Percentiles rank a stretch among this genome's conserved stretches.
Evolutionary conservation across 2,113 vertebrate genomes (phyloP).

Genomic region (Notechis scutatus): DNA sequence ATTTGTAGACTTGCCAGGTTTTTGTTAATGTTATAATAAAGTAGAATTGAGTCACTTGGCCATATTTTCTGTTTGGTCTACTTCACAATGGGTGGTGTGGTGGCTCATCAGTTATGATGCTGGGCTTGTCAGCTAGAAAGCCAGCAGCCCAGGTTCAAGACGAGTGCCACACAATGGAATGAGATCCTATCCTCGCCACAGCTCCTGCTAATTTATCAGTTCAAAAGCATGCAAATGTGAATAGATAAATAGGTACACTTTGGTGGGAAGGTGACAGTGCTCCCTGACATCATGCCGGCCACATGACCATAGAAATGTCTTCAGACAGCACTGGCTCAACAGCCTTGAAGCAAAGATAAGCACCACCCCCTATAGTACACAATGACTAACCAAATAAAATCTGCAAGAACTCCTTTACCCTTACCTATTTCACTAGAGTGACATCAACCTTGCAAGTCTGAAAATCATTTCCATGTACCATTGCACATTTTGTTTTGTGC

Average conservation of each 20-base stretch:
- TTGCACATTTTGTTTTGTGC: not conserved
- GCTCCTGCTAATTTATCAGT: not conserved
- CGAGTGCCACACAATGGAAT: fast-evolving
- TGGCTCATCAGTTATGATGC: not conserved
- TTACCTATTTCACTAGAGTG: not conserved
- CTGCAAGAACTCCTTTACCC: not conserved
- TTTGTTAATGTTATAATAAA: not conserved
- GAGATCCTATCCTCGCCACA: not conserved
- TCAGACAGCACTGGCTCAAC: not conserved
- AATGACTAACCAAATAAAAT: not conserved
- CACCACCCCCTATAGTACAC: not conserved
- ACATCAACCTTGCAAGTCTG: not conserved
- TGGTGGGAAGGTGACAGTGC: not conserved
- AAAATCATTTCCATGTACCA: not conserved
- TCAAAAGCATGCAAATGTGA: not conserved
- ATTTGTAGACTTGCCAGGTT: not conserved
- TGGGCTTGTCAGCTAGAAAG: not conserved
- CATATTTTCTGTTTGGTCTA: not conserved
- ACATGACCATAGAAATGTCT: not conserved
- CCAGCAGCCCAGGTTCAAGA: not conserved
- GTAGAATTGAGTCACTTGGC: not conserved
- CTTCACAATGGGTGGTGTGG: not conserved
- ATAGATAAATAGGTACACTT: not conserved
- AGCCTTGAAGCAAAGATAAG: not conserved
- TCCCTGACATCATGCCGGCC: not conserved